phyloP scores from a whole-genome alignment of 1,140 invertebrate genomes.

The Eupeodes corollae region DNA sequence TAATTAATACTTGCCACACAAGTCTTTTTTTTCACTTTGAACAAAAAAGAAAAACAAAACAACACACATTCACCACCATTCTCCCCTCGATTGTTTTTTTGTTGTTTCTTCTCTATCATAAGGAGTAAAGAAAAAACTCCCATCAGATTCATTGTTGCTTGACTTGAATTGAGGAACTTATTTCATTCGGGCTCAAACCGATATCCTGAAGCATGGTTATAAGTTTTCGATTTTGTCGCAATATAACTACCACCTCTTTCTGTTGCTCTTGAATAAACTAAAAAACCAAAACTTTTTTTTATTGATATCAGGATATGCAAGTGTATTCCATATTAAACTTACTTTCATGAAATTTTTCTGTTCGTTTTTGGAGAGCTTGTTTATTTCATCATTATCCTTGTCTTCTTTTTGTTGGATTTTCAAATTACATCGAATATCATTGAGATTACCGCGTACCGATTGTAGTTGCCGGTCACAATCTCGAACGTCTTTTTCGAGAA shows the following conservation, averaged over 20 bases:
- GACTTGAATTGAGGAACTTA: no score
- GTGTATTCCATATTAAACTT: background rate
- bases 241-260: slow-evolving; percentile 1
- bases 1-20: no score
- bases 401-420: slow-evolving; percentile 19
- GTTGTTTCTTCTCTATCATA: no score
- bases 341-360: slow-evolving; percentile 20
- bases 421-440: slow-evolving; percentile 25
- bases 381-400: slow-evolving; percentile 23
- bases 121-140: no score
- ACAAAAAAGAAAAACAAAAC: no score
- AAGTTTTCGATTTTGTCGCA: slow-evolving; percentile 3
- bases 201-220: slow-evolving; percentile 2
- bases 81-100: no score
- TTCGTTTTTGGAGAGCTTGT: slow-evolving; percentile 28
- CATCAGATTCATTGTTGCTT: no score
- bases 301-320: background rate
- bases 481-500: slow-evolving; percentile 56
- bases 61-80: no score
- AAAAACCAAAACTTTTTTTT: background rate
- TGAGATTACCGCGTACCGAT: slow-evolving; percentile 26
- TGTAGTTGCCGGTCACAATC: slow-evolving; percentile 40
- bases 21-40: no score
- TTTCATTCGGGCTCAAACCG: background rate
- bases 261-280: slow-evolving; percentile 6